Evolutionary conservation across 2,113 vertebrate species (phyloP), one percentile per base, ranked within the genome.

Genomic region (Eidolon helvum): DNA sequence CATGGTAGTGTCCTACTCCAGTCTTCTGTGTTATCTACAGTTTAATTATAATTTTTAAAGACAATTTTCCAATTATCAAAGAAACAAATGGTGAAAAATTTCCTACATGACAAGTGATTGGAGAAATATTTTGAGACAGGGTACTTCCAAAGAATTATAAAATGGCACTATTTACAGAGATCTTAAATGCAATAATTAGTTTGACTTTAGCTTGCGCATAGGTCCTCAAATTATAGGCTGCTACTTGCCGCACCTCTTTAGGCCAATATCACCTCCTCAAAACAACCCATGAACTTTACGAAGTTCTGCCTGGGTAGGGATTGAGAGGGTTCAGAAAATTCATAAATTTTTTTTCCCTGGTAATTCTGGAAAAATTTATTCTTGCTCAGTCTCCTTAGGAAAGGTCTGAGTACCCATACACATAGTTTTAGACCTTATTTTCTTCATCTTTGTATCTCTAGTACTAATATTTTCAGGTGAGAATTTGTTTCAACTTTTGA

Each of bases 401-500:
- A 24, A 72, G 33, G 66, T 26, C 8, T 82, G 35, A 83, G 35
- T 40, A 63, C 28, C 50, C 10, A 43, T 6, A 10, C 12, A 78
- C 14, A 26, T 43, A 57, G 16, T 65, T 85, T 86, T 88, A 90
- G 57, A 82, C 38, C 26, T 50, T 28, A 48, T 53, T 15, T 55
- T 65, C 40, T 40, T 84, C 50, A 55, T 61, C 48, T 82, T 66
- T 21, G 12, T 92, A 61, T 72, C 24, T 79, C 59, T 85, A 83
- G 38, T 80, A 63, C 43, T 90, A 80, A 38, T 93, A 91, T 91
- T 96, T 93, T 95, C 61, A 89, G 61, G 61, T 88, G 35, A 40
- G 35, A 94, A 43, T 87, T 92, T 96, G n/a, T 95, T 93, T 87
- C 43, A 94, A 9, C 15, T 85, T 95, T 97, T 85, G 19, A n/a